Evolutionary conservation across 1,140 invertebrate species (phyloP).

Genomic region (Drosophila setifemur): DNA sequence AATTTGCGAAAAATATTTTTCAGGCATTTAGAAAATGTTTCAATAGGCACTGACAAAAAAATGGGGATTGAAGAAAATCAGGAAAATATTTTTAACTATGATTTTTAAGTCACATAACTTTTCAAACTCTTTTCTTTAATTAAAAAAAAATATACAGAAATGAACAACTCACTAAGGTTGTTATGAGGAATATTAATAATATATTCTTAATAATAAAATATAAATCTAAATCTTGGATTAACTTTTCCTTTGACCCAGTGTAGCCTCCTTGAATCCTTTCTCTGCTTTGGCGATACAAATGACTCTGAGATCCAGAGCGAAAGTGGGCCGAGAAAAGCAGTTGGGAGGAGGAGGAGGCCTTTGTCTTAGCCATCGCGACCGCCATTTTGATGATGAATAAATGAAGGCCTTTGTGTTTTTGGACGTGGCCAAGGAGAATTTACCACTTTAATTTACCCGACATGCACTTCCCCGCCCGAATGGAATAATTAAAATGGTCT

Average conservation of each 20-base stretch:
- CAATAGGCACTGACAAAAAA: no score
- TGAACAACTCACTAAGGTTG: no score
- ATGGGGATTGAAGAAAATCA: no score
- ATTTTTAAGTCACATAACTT: no score
- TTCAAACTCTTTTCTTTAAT: no score
- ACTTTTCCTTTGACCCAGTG: not conserved
- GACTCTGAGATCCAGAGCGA: constrained; percentile 24
- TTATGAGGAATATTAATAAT: no score
- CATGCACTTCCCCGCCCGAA: constrained; percentile 33
- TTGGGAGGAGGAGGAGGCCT: constrained; percentile 4
- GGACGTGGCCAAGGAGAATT: constrained; percentile 43
- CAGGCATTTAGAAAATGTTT: not conserved
- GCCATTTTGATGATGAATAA: constrained; percentile 79
- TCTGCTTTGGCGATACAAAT: constrained; percentile 40
- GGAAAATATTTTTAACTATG: no score
- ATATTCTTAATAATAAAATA: no score
- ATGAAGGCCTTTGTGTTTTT: constrained; percentile 68
- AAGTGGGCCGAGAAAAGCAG: not conserved
- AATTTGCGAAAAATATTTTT: not conserved
- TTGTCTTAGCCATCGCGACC: constrained; percentile 64
- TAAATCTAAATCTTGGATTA: no score
- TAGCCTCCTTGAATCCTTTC: constrained; percentile 19
- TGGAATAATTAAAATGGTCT: constrained; percentile 60
- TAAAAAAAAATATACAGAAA: no score
- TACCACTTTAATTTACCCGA: constrained; percentile 72